Base-by-base conservation (phyloP, 2,113 vertebrate species). In the Crypturellus undulatus region DNA sequence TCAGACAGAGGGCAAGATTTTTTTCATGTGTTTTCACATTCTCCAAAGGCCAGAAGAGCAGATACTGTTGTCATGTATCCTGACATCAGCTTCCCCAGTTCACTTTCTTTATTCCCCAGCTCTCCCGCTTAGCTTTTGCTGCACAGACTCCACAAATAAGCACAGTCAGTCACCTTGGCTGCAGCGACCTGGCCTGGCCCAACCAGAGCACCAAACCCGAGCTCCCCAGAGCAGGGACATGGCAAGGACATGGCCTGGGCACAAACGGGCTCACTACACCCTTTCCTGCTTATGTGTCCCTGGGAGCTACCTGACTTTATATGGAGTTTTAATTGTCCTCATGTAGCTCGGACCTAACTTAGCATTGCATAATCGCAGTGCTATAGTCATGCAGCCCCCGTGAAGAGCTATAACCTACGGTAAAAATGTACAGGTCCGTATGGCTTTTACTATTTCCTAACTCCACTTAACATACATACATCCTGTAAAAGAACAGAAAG, bases 341-440 rank as follows among this genome's bases (percentile, higher is more conserved):
- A 19, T 42, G 22, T 4, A 64, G 16, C 13, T 51, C 34, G 28
- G 36, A 58, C 25, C 12, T 16, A 45, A 4, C 34, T 56, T 52
- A 75, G 49, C 1, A 5, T 19, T 5, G 28, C 4, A 4, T 0
- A 1, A 30, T 45, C 51, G 34, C 45, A 45, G 54, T n/a, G 7
- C 14, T 28, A 28, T 0, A 80, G 26, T 13, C 9, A 12, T 2
- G 3, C n/a, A 54, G 38, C 22, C 36, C 21, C 62, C 14, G 8
- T 25, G 62, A 51, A 7, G 12, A 54, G 60, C 36, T 40, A 40
- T 26, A 32, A 52, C 25, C 17, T 28, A 24, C 36, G 32, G 34
- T 34, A 72, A 71, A 81, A 32, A n/a, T 42, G 42, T 79, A 4
- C 6, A 20, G 49, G 24, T 78, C 28, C 24, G 13, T 7, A 51